Evolutionary conservation across 2,888 invertebrate species (phyloP).

Genomic region (Athrips mouffetella): DNA sequence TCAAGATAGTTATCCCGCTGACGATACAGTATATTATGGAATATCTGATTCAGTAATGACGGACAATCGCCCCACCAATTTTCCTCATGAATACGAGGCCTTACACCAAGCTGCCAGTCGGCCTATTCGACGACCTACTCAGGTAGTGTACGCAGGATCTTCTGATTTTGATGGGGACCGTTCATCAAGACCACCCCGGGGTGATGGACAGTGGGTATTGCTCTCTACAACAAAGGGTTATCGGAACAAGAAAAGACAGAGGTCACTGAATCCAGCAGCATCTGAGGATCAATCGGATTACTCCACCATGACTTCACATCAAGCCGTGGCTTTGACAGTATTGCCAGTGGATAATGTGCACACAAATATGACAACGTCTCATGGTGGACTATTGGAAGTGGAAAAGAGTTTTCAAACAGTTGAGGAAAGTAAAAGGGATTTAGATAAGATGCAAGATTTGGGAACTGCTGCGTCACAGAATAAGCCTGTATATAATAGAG

Average conservation of each 20-base stretch:
- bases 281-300: conserved; percentile 42
- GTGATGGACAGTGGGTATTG: conserved; percentile 88
- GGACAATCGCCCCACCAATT: conserved; percentile 68
- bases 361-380: conserved; percentile 81
- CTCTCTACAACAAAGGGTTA: conserved; percentile 88
- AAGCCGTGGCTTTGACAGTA: conserved; percentile 83
- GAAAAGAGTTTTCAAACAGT: conserved; percentile 84
- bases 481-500: conserved; percentile 49
- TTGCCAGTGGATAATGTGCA: conserved; percentile 82
- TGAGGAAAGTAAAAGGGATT: conserved; percentile 76
- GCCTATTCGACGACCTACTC: conserved; percentile 63
- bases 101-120: conserved; percentile 54
- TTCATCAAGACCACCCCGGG: conserved; percentile 79
- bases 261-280: conserved; percentile 48
- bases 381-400: conserved; percentile 86
- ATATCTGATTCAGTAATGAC: conserved; percentile 68
- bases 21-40: conserved; percentile 57
- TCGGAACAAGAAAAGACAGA: conserved; percentile 72
- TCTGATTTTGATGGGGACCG: conserved; percentile 67
- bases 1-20: conserved; percentile 46
- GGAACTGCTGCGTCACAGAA: conserved; percentile 46
- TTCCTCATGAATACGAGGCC: conserved; percentile 69
- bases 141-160: conserved; percentile 70
- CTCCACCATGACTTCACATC: conserved; percentile 58
- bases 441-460: conserved; percentile 59